Percentiles rank a stretch among this genome's conserved stretches.
Conservation (phyloP, 2,797 vertebrate species). For the Arremon aurantiirostris region DNA sequence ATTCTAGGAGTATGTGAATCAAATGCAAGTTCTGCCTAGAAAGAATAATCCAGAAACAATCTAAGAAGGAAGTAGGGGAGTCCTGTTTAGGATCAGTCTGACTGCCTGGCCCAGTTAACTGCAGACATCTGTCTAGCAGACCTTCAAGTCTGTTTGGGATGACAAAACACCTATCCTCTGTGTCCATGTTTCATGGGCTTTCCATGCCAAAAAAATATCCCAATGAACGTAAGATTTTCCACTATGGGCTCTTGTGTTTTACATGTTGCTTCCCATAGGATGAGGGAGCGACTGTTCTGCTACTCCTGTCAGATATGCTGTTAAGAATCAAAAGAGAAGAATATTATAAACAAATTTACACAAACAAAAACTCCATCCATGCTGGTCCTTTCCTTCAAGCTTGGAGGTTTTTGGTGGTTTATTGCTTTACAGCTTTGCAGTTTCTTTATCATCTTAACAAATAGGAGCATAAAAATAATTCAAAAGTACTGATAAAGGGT, state of each 20-base stretch:
- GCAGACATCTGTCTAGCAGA: not conserved
- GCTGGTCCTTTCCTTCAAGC: not conserved
- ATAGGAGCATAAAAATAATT: not conserved
- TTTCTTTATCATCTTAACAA: not conserved
- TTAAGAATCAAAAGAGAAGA: not conserved
- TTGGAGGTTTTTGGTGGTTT: not conserved
- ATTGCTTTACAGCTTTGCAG: not conserved
- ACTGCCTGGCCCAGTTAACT: not conserved
- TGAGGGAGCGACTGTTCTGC: not conserved
- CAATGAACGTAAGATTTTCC: not conserved
- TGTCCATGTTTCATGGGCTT: not conserved
- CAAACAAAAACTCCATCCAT: not conserved
- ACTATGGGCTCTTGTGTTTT: not conserved
- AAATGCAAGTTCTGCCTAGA: not conserved
- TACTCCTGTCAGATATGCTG: not conserved
- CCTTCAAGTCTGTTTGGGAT: not conserved
- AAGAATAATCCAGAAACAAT: not conserved
- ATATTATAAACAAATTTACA: not conserved
- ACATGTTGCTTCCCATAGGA: not conserved
- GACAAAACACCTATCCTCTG: not conserved
- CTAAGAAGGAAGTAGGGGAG: not conserved
- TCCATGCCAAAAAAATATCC: not conserved
- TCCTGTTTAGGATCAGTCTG: not conserved
- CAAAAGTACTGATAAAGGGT: not conserved
- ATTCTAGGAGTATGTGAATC: not conserved